phyloP scores from a whole-genome alignment of 2,797 vertebrate genomes.

The Neopelma chrysocephalum region DNA sequence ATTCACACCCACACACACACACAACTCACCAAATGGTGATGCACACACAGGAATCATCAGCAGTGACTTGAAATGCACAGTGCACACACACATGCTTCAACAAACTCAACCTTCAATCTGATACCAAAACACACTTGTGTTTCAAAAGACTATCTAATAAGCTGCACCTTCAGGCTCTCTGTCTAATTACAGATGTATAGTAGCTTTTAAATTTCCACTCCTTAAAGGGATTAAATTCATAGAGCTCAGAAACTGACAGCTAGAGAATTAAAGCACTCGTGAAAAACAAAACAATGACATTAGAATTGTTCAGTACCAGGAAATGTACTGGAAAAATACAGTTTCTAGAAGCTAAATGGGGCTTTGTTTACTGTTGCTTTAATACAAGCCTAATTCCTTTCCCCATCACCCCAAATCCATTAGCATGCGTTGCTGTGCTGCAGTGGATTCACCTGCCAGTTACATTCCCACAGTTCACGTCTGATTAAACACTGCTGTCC shows the following conservation, averaged over 20 bases:
- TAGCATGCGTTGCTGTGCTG: constrained; percentile 7
- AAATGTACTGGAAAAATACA: constrained; percentile 2
- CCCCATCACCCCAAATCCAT: constrained; percentile 11
- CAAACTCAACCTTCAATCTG: background rate
- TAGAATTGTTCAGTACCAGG: background rate
- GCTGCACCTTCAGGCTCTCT: background rate
- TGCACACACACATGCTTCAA: rapidly evolving
- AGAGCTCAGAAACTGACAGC: background rate
- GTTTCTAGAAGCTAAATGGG: background rate
- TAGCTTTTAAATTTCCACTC: background rate
- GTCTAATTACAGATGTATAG: background rate
- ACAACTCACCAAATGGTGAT: background rate
- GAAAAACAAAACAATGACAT: background rate
- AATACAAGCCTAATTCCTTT: constrained; percentile 41
- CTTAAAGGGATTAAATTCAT: background rate
- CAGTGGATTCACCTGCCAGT: constrained; percentile 46
- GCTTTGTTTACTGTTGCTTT: constrained; percentile 39
- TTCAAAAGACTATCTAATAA: background rate
- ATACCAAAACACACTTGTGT: background rate
- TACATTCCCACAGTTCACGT: constrained; percentile 43
- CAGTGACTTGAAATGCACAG: background rate
- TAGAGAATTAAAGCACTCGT: background rate
- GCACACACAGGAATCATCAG: background rate
- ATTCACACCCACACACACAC: background rate
- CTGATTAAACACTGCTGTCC: constrained; percentile 49